Conservation (phyloP, 2,888 invertebrate species). For the Erpobdella octoculata region DNA sequence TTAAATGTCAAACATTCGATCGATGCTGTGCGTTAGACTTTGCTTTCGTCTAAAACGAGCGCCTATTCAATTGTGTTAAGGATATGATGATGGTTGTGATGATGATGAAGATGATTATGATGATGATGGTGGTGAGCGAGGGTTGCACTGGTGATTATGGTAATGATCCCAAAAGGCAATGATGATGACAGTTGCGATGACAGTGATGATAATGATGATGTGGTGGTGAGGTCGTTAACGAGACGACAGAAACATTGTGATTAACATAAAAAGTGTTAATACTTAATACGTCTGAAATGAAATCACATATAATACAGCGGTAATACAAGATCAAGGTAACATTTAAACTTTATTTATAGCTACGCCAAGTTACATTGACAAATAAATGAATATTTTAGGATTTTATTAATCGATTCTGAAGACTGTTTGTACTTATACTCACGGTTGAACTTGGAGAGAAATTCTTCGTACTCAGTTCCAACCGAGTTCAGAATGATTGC, state of each 20-base stretch:
- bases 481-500: conserved; percentile 63
- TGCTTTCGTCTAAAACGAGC: too few relatives aligned
- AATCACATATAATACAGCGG: too few relatives aligned
- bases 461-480: conserved; percentile 62
- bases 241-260: neutral
- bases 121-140: neutral
- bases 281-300: too few relatives aligned
- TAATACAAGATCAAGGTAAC: too few relatives aligned
- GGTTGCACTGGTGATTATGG: neutral
- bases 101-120: neutral
- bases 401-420: too few relatives aligned
- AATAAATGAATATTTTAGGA: too few relatives aligned
- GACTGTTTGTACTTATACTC: neutral
- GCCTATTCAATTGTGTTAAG: too few relatives aligned
- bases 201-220: neutral
- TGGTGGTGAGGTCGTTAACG: neutral
- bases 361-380: too few relatives aligned
- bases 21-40: too few relatives aligned
- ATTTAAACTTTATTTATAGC: too few relatives aligned
- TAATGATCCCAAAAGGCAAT: neutral
- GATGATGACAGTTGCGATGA: neutral
- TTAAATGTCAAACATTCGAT: too few relatives aligned
- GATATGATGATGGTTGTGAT: neutral
- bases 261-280: too few relatives aligned
- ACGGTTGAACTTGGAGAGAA: conserved; percentile 40